These are phyloP conservation scores for Nansenia antarctica DNA, from an alignment of 2,113 vertebrate species.

Conservation along the genomic window DNA sequence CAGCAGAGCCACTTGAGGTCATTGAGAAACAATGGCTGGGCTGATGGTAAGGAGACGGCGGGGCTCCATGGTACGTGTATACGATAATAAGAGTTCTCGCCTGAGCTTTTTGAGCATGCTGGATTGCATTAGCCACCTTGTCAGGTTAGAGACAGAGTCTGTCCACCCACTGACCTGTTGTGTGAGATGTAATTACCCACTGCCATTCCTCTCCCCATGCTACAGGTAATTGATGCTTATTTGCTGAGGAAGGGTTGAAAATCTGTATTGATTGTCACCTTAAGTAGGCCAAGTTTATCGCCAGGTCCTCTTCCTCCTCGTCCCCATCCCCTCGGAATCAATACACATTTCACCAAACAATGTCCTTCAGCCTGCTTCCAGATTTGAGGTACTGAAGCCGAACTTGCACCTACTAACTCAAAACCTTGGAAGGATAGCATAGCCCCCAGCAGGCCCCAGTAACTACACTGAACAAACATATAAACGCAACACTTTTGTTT, in stretches of 20 bases:
- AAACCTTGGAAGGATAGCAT: no score
- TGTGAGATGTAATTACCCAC: constrained; percentile 74
- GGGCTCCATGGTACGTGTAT: constrained; percentile 27
- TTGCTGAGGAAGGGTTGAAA: constrained; percentile 81
- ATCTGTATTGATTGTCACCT: constrained; percentile 84
- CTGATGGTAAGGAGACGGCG: constrained; percentile 49
- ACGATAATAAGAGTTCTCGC: constrained; percentile 41
- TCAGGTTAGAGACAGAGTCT: constrained; percentile 56
- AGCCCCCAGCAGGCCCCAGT: no score
- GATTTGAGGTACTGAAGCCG: constrained; percentile 47
- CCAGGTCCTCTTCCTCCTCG: constrained; percentile 69
- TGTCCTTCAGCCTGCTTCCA: constrained; percentile 46
- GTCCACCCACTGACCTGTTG: constrained; percentile 65
- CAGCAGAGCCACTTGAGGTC: constrained; percentile 46
- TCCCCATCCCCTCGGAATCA: constrained; percentile 77
- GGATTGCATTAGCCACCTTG: constrained; percentile 53
- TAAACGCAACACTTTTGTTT: no score
- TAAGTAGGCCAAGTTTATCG: constrained; percentile 89
- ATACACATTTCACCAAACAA: constrained; percentile 83
- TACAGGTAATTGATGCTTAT: constrained; percentile 79
- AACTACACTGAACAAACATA: no score
- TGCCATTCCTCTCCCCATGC: constrained; percentile 58
- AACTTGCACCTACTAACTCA: no score
- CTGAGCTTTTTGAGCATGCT: constrained; percentile 39
- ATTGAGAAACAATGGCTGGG: constrained; percentile 54